Percentiles rank a stretch among this genome's conserved stretches.
phyloP scores from a whole-genome alignment of 35 echinoderm and acorn worm species.

The Diadema setosum region DNA sequence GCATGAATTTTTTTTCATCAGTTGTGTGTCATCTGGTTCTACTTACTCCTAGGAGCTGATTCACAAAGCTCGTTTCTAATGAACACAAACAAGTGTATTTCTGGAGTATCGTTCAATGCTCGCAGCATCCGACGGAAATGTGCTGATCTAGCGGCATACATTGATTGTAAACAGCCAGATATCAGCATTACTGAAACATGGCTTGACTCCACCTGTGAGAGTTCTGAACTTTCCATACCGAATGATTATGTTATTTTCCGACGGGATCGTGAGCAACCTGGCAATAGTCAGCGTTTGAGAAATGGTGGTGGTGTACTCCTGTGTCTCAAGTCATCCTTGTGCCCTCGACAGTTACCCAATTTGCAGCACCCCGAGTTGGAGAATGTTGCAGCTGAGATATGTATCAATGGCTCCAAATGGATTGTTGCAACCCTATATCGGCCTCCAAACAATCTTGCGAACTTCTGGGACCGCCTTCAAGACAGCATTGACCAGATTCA shows the following conservation, averaged over 20 bases:
- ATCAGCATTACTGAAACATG: not conserved
- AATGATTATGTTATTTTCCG: conserved; percentile 10
- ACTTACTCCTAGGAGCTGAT: no score
- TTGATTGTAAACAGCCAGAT: not conserved
- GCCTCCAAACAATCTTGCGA: not conserved
- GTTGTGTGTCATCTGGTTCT: no score
- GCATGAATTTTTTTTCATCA: no score
- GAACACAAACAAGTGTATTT: not conserved
- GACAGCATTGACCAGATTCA: no score
- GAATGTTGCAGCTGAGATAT: not conserved
- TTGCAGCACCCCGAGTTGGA: not conserved
- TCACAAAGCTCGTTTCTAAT: no score
- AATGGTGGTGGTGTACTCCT: not conserved
- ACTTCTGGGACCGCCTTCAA: not conserved
- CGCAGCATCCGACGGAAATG: not conserved
- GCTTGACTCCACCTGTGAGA: not conserved
- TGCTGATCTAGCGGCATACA: not conserved
- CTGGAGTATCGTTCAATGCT: not conserved
- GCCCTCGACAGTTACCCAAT: not conserved
- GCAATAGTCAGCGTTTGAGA: no score
- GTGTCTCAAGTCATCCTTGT: not conserved
- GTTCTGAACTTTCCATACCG: not conserved
- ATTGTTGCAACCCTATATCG: not conserved
- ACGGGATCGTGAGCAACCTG: not conserved
- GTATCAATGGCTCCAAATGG: not conserved